phyloP scores from a whole-genome alignment of 1,140 invertebrate genomes.

The Bombyx mandarina region DNA sequence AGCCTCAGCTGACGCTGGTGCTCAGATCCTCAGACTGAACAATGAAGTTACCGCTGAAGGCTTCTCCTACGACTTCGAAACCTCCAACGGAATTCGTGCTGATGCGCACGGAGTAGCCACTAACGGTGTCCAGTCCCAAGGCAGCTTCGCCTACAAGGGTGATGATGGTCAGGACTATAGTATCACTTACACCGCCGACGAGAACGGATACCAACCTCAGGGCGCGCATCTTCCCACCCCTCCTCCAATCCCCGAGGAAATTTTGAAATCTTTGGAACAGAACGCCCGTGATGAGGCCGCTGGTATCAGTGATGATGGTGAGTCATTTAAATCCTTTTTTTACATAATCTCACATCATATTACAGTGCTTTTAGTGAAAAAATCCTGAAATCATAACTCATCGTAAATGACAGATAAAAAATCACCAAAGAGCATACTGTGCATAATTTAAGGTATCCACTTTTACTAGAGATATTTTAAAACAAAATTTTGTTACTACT shows the following conservation, averaged over 20 bases:
- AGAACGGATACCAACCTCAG: constrained; percentile 82
- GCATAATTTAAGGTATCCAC: too few species aligned
- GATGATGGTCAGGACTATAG: constrained; percentile 81
- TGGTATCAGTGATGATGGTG: constrained; percentile 61
- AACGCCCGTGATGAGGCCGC: constrained; percentile 62
- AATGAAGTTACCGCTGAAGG: constrained; percentile 58
- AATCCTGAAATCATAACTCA: too few species aligned
- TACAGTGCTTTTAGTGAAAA: too few species aligned
- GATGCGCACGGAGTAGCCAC: constrained; percentile 55
- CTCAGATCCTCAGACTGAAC: constrained; percentile 55
- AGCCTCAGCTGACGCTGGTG: constrained; percentile 41
- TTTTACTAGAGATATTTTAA: too few species aligned
- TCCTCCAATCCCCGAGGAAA: constrained; percentile 78
- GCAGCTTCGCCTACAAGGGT: constrained; percentile 63
- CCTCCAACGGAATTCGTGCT: constrained; percentile 60
- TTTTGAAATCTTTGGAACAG: constrained; percentile 60
- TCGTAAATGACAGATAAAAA: too few species aligned
- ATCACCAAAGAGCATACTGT: too few species aligned
- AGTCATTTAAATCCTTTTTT: constrained; percentile 17
- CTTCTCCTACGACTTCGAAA: constrained; percentile 62
- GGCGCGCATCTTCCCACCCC: constrained; percentile 85
- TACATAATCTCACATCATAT: neutral
- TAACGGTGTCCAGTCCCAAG: constrained; percentile 54
- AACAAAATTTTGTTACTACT: too few species aligned
- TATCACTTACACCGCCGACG: constrained; percentile 84